These are phyloP conservation scores for Lissonota sp. DNA, from an alignment of 2,888 invertebrate genomes.

Conservation along the genomic window DNA sequence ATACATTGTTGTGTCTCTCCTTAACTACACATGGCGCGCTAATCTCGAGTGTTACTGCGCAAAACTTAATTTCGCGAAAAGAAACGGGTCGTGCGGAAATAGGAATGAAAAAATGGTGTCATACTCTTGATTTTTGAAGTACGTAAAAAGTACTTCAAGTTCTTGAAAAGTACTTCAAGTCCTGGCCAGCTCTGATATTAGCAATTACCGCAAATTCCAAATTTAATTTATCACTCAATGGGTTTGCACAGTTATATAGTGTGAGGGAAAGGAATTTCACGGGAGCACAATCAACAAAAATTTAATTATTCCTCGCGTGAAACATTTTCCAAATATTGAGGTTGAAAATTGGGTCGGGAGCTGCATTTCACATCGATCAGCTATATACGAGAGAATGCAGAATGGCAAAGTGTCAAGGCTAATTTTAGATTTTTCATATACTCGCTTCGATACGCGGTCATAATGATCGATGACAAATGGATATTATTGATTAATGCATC, in stretches of 20 bases:
- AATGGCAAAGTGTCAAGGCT: not conserved
- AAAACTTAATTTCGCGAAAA: not conserved
- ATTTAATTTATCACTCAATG: not conserved
- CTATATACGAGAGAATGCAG: too few species aligned
- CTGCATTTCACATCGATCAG: too few species aligned
- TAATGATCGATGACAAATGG: slow-evolving; percentile 8
- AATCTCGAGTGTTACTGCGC: not conserved
- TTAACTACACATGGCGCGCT: not conserved
- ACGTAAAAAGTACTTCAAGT: too few species aligned
- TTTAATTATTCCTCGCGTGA: not conserved
- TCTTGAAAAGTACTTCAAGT: too few species aligned
- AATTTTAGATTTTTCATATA: slow-evolving; percentile 5
- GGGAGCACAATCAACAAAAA: not conserved
- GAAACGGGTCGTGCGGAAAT: not conserved
- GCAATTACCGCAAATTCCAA: too few species aligned
- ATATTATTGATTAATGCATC: slow-evolving; percentile 4
- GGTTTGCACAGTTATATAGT: not conserved
- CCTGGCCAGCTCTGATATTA: too few species aligned
- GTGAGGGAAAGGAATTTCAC: not conserved
- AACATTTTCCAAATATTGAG: not conserved
- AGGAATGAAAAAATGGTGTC: not conserved
- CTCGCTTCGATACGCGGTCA: not conserved
- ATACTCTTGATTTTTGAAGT: too few species aligned
- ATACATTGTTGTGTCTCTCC: not conserved
- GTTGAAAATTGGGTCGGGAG: not conserved